phyloP scores from a whole-genome alignment of 1,140 invertebrate genomes.

The Mylabris phalerata region DNA sequence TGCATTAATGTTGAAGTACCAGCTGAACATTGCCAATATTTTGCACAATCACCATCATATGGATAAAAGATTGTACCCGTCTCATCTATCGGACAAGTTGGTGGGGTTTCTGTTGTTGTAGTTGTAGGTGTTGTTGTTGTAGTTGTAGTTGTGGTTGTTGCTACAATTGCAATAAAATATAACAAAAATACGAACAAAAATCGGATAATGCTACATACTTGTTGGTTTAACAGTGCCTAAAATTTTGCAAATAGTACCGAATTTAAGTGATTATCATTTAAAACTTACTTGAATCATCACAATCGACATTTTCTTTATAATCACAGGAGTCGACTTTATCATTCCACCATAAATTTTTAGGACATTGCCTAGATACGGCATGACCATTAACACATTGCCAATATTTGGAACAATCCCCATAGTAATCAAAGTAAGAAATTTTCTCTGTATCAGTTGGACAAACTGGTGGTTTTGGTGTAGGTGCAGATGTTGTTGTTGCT shows the following conservation, averaged over 20 bases:
- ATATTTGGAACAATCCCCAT: constrained; percentile 10
- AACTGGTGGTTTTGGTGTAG: neutral
- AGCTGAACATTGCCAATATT: constrained; percentile 8
- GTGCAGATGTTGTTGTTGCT: no score
- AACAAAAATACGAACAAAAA: no score
- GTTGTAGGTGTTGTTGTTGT: no score
- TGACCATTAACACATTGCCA: constrained; percentile 2
- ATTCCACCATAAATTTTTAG: constrained; percentile 3
- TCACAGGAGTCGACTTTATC: constrained; percentile 4
- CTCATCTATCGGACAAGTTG: neutral
- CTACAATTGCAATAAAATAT: no score
- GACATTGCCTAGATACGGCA: neutral
- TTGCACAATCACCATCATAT: constrained; percentile 9
- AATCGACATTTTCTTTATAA: constrained; percentile 7
- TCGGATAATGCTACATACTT: no score
- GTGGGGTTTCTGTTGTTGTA: neutral
- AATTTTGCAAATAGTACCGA: no score
- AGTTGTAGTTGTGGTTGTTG: no score
- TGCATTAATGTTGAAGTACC: neutral
- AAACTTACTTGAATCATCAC: neutral
- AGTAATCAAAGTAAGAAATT: neutral
- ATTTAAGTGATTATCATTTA: no score
- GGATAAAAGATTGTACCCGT: neutral
- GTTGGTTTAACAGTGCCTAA: no score
- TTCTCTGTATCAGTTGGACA: neutral